Base-by-base conservation (phyloP, 2,113 vertebrate species). In the Macroglossus sobrinus region DNA sequence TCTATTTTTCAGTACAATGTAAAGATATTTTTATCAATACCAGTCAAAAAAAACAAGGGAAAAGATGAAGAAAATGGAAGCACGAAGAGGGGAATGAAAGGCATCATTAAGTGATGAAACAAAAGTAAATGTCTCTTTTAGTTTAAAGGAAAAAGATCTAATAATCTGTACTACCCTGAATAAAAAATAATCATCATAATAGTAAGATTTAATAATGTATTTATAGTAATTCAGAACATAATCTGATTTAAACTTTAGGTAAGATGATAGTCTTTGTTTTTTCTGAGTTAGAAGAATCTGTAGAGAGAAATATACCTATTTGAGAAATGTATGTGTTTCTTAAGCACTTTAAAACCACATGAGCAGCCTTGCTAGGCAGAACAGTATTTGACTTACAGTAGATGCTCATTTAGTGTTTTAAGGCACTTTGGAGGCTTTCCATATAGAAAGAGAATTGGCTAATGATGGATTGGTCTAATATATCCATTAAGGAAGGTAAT, bases 11-110 rank as follows among this genome's bases (percentile, higher is more conserved):
- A 93, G 55, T 84, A 55, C 75, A 7, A 90, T 78, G n/a, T 81
- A 89, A 92, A 96, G 79, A 87, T 92, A 76, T 81, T 80, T 96
- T 92, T 76, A 74, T 95, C 74, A 40, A 91, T 57, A 95, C 8
- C 21, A 71, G 79, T 96, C 35, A 89, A 79, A 90, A 79, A 90
- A 94, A 91, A 3, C 26, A 24, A 94, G 38, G 55, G 9, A 71
- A 92, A 91, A 21, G 12, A 63, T 45, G 35, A 79, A 94, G 72
- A 80, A 53, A 28, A n/a, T 7, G 3, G n/a, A 59, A 22, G 14
- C 26, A 74, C 18, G 85, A 53, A 74, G 7, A 59, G 50, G 33
- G 28, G 0, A 78, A 68, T 69, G 40, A 66, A 80, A 90, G 38
- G 22, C 30, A 76, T 19, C 47, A 30, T 57, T 61, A 74, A 66